These are phyloP conservation scores for Synodontis membranacea DNA, from an alignment of 2,113 vertebrate genomes.

Conservation along the genomic window DNA sequence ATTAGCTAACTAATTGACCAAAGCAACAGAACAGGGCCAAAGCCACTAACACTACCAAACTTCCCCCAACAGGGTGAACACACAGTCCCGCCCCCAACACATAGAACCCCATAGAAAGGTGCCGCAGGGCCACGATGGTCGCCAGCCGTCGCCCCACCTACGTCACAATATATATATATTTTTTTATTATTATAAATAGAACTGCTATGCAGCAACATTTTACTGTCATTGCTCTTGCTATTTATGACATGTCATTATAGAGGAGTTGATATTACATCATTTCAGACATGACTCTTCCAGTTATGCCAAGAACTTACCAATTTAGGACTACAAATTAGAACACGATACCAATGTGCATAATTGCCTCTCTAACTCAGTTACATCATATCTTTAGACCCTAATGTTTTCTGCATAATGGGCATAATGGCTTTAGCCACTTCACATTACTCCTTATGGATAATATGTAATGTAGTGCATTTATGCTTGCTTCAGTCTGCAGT, in stretches of 20 bases:
- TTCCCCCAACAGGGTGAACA: too few relatives aligned
- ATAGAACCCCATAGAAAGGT: too few relatives aligned
- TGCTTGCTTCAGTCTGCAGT: neutral
- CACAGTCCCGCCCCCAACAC: too few relatives aligned
- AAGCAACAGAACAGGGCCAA: too few relatives aligned
- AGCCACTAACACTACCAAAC: too few relatives aligned
- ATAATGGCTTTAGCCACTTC: slow-evolving; percentile 14
- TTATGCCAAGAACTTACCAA: slow-evolving; percentile 57
- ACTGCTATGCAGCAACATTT: slow-evolving; percentile 74
- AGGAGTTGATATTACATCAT: slow-evolving; percentile 71
- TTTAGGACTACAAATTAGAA: slow-evolving; percentile 59
- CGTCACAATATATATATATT: too few relatives aligned
- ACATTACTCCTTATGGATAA: neutral
- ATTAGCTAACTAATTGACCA: too few relatives aligned
- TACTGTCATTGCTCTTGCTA: slow-evolving; percentile 75
- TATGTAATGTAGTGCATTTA: neutral
- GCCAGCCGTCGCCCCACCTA: too few relatives aligned
- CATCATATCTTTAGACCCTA: slow-evolving; percentile 23
- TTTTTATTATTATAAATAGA: slow-evolving; percentile 78
- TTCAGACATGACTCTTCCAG: slow-evolving; percentile 69
- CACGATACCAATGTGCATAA: slow-evolving; percentile 39
- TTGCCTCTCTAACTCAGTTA: neutral
- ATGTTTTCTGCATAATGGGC: neutral
- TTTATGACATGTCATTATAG: slow-evolving; percentile 70
- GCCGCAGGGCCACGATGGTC: too few relatives aligned